Base-by-base conservation (phyloP, 2,113 vertebrate species). In the Neotoma lepida region DNA sequence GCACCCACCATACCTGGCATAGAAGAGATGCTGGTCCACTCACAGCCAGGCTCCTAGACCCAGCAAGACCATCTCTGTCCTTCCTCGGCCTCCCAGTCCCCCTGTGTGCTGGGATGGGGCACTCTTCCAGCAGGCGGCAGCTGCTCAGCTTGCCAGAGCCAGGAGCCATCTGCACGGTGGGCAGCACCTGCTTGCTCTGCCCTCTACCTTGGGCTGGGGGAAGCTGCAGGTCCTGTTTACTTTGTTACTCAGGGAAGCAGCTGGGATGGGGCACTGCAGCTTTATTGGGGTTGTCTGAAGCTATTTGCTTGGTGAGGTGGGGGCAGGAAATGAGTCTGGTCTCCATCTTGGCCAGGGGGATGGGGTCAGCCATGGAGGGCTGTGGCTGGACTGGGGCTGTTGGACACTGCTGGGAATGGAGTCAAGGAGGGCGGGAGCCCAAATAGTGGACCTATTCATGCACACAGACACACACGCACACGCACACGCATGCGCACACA, bases 221-320 rank as follows among this genome's bases (percentile, higher is more conserved):
- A 64, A 30, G 56, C 92, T 9, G 0, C 0, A 5, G 22, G 0
- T 2, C 84, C 96, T 97, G 93, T 97, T 96, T 97, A 96, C 77
- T 95, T 95, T 96, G 93, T 97, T 96, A 93, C 93, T 97, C 94
- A 94, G 93, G 46, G 0, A 2, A 95, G 85, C 96, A 97, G 95
- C 96, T 95, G 97, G 94, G 76, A 78, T 82, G 93, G 78, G 86
- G 93, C 92, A 41, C 77, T 39, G 76, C 2, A 0, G 64, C 73
- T 96, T 95, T 87, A 95, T 63, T 91, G 80, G 92, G 95, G 73
- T 64, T 81, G 64, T 82, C 10, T 14, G 17, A 91, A 33, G 44
- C 74, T 86, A 54, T 92, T 93, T 93, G 61, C 24, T 61, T 68
- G 95, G 95, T 80, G 92, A 94, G 82, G 94, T 94, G 68, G 93